These are phyloP conservation scores for Tinea pellionella DNA, from an alignment of 2,888 invertebrate species.

Conservation along the genomic window DNA sequence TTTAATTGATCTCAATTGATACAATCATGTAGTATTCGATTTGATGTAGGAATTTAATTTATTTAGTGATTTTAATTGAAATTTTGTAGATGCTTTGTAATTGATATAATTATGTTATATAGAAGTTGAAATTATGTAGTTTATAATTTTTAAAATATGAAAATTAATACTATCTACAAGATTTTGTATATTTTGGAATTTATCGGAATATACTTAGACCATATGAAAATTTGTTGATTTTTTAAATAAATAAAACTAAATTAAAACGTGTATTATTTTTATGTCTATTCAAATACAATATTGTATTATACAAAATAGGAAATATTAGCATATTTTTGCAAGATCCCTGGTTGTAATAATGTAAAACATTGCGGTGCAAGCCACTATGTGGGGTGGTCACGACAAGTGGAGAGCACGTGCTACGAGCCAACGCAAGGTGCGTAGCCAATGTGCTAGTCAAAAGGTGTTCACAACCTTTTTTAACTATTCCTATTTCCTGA, in stretches of 20 bases:
- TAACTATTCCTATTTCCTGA: neutral
- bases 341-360: constrained; percentile 6
- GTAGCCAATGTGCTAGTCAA: neutral
- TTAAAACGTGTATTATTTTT: neutral
- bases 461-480: neutral
- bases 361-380: neutral
- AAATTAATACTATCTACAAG: neutral
- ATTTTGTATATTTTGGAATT: neutral
- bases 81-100: neutral
- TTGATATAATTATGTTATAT: neutral
- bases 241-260: neutral
- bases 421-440: constrained; percentile 12
- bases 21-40: neutral
- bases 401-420: constrained; percentile 14
- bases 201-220: neutral
- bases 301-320: neutral
- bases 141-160: too few species aligned
- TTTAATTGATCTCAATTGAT: neutral
- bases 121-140: neutral
- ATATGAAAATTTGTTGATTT: neutral
- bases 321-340: neutral
- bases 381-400: neutral
- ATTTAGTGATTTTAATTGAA: neutral
- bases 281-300: neutral
- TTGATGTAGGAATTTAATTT: neutral